These are phyloP conservation scores for Spermophilus dauricus DNA, from an alignment of 2,113 vertebrate genomes.

Conservation along the genomic window DNA sequence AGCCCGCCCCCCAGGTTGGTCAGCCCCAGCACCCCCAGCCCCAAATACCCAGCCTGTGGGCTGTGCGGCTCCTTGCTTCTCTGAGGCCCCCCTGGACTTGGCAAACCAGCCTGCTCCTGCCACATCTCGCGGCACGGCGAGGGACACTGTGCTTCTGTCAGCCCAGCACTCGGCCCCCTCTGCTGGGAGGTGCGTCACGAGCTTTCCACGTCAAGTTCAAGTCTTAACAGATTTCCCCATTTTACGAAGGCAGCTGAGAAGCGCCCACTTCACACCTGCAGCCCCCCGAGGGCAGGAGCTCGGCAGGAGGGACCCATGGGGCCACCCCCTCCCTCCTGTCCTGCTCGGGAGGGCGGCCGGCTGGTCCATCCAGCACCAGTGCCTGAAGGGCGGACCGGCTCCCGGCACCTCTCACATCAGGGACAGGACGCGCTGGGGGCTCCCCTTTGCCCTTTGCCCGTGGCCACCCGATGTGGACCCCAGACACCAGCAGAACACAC, in stretches of 20 bases:
- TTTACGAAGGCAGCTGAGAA: background rate
- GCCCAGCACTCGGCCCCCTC: background rate
- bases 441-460: background rate
- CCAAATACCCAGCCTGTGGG: background rate
- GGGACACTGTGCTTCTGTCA: too few relatives aligned
- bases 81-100: background rate
- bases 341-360: background rate
- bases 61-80: background rate
- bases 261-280: background rate
- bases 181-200: background rate
- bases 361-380: accelerated
- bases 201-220: background rate
- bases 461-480: background rate
- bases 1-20: accelerated
- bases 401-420: accelerated
- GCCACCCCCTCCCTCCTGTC: background rate
- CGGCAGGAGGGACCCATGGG: background rate
- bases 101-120: background rate
- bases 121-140: accelerated
- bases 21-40: background rate
- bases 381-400: background rate
- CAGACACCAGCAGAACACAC: accelerated
- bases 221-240: background rate
- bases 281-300: background rate
- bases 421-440: background rate